Base-by-base conservation (phyloP, 1,140 invertebrate species). In the Pseudomyrmex cubaensis region DNA sequence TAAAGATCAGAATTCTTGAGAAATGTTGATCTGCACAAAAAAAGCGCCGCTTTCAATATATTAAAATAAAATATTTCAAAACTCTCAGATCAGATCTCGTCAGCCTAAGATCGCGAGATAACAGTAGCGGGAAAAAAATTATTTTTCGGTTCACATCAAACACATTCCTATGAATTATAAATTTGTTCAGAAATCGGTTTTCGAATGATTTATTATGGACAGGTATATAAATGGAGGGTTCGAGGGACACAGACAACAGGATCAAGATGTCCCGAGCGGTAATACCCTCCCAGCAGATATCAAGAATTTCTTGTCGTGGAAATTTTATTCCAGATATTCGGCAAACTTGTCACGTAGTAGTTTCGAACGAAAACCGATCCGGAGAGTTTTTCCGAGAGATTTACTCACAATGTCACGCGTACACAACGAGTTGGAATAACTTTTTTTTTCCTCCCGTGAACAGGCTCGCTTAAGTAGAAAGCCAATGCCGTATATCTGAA, bases 291-390 rank as follows among this genome's bases (percentile, higher is more conserved):
- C n/a, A 15, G 1, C 20, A 70, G 22, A 50, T 70, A 54, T 10
- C 25, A 64, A 83, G 54, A 46, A 69, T 78, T 62, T 54, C 35
- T 57, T 57, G 10, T 7, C 4, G 12, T 67, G 35, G 63, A 62
- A 57, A 2, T 50, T 69, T 76, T 61, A 72, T 59, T 17, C 4
- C 67, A 64, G 52, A 35, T 50, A 78, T 72, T 84, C 20, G 17
- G 44, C 17, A 84, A 69, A 78, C 48, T 22, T 46, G 22, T 1
- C 46, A 73, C 54, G 35, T 73, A 72, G 10, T 13, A 57, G 35
- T 59, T 56, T 54, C 35, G 46, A 72, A 86, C 54, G 64, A 85
- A 78, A 80, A 70, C 7, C 15, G 9, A 61, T 7, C 8, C 1
- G 22, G n/a, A 61, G 50, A 69, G 20, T 77, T 61, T 12, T 56